A percentile compares a stretch with the other conserved stretches of the same genome.
Evolutionary conservation across 2,113 vertebrate species (phyloP).

Genomic region (Macaca nemestrina): DNA sequence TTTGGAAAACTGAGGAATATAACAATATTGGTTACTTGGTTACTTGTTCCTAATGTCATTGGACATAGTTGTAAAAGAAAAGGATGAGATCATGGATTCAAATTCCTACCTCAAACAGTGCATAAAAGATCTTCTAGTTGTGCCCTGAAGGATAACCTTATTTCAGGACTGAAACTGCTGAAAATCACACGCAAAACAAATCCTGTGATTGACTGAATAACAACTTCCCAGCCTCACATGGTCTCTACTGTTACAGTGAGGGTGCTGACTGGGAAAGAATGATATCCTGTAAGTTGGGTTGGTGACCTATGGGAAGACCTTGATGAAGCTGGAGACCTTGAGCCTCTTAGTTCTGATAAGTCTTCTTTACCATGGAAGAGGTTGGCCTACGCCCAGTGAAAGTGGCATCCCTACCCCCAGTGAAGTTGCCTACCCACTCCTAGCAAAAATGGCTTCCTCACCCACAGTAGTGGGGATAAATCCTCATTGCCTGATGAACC

Average conservation of each 20-base stretch:
- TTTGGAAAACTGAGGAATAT: neutral
- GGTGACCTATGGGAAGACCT: neutral
- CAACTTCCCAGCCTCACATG: neutral
- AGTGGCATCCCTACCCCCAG: neutral
- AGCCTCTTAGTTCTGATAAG: neutral
- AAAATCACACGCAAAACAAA: neutral
- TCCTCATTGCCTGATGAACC: neutral
- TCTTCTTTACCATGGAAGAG: neutral
- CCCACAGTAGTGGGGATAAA: neutral
- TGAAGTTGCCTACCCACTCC: neutral
- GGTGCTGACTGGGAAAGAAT: neutral
- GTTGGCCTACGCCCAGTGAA: no score
- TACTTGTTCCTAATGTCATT: neutral
- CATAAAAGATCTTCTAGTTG: neutral
- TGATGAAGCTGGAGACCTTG: neutral
- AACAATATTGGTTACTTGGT: neutral
- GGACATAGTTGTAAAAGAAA: neutral
- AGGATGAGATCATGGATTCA: neutral
- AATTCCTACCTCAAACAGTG: neutral
- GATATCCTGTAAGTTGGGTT: neutral
- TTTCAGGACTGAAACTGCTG: neutral
- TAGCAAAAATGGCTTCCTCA: no score
- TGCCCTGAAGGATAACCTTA: no score
- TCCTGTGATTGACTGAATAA: neutral
- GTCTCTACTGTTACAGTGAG: neutral